Conservation (phyloP, 2,797 vertebrate species). For the Varecia variegata region DNA sequence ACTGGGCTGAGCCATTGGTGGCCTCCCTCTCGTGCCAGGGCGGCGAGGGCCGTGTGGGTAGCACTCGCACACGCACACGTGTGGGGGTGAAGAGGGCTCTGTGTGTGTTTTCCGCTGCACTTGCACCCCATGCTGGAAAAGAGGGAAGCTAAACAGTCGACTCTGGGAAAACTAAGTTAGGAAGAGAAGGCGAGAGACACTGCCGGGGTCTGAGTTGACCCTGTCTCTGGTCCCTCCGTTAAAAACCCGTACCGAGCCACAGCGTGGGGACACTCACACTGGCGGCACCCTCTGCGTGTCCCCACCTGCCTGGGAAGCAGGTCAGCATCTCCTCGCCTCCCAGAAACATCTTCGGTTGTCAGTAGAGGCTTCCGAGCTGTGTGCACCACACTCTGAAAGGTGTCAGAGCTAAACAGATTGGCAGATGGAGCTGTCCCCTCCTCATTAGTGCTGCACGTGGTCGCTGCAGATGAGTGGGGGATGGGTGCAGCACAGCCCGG, state of each 20-base stretch:
- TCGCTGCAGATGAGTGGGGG: background rate
- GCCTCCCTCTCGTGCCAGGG: background rate
- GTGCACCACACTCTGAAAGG: background rate
- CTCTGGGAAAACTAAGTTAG: background rate
- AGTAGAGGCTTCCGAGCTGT: background rate
- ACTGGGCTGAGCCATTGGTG: background rate
- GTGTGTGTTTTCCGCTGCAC: background rate
- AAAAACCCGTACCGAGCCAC: background rate
- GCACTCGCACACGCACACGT: fast-evolving
- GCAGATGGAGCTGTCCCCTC: background rate
- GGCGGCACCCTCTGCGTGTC: fast-evolving
- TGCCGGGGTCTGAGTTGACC: fast-evolving
- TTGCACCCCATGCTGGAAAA: background rate
- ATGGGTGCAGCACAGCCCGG: background rate
- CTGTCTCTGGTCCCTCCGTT: background rate
- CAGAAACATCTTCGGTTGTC: background rate
- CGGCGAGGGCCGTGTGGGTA: fast-evolving
- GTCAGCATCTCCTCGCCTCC: background rate
- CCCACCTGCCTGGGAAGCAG: background rate
- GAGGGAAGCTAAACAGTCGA: fast-evolving
- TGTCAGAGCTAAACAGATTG: background rate
- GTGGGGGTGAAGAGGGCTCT: background rate
- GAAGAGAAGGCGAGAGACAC: no score
- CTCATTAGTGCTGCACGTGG: background rate
- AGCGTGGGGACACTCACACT: fast-evolving